Base-by-base conservation (phyloP, 2,888 invertebrate genomes). In the Phanerotoma sp. region DNA sequence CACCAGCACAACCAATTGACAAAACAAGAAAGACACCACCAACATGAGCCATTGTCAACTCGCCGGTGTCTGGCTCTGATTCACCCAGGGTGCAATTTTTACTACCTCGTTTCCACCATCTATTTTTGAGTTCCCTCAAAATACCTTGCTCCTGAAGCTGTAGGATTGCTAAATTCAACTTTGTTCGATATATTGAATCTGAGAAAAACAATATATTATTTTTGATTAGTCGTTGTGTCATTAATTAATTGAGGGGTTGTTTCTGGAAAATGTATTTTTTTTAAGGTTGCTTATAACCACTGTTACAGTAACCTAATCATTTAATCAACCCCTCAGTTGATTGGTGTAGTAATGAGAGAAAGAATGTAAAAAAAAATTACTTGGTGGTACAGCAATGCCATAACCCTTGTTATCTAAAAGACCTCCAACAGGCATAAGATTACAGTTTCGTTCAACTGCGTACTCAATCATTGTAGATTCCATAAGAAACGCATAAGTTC, bases 401-500 rank as follows among this genome's bases (percentile, higher is more conserved):
- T 96, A 96, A 68, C 96, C 95, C 77, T 96, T 96, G 9, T 91
- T 92, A 76, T 96, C 96, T 44, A 96, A 81, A 81, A 93, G 86
- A 2, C 93, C 91, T 1, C 96, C 96, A 20, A 96, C 89, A 82
- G 93, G 92, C 37, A 90, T 91, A 59, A 96, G 84, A 60, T 93
- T 91, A 71, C 96, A 96, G 71, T 93, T 88, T 60, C 93, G 82
- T 74, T 95, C 91, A 45, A 93, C 89, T 33, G 89, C 89, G 72
- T 97, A 99, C 74, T 99, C 98, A 61, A 99, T 93, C 20, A 93
- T 91, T 0, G 96, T 94, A 1, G 95, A 96, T 78, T 99, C 99
- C 94, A 98, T 96, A 22, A 99, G 83, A 74, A 93, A 98, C 1
- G 98, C 99, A 75, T 97, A 99, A 44, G 87, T 86, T 38, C 91